Conservation (phyloP, 2,113 vertebrate genomes). For the human (Homo sapiens) region GRCh38 chr14:49132501-49133000, state of each 20-base stretch:
- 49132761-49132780: not conserved
- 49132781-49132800: not conserved
- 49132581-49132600: not conserved
- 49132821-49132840: not conserved
- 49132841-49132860: not conserved
- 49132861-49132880: not conserved
- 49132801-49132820: not conserved
- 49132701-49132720: not conserved
- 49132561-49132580: not conserved
- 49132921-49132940: not conserved
- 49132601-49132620: not conserved
- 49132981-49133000: not conserved
- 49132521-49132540: not conserved
- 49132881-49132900: not conserved
- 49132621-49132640: not conserved
- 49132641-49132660: not conserved
- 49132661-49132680: not conserved
- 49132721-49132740: not conserved
- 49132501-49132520: not conserved
- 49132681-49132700: not conserved
- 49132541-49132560: not conserved
- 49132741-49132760: not conserved
- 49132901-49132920: not conserved
- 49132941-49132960: constrained; percentile 13
- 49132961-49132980: not conserved